A percentile compares a stretch with the other conserved stretches of the same genome.
These are phyloP conservation scores for Leucoptera coffeella DNA, from an alignment of 2,888 invertebrate genomes.

Conservation along the genomic window DNA sequence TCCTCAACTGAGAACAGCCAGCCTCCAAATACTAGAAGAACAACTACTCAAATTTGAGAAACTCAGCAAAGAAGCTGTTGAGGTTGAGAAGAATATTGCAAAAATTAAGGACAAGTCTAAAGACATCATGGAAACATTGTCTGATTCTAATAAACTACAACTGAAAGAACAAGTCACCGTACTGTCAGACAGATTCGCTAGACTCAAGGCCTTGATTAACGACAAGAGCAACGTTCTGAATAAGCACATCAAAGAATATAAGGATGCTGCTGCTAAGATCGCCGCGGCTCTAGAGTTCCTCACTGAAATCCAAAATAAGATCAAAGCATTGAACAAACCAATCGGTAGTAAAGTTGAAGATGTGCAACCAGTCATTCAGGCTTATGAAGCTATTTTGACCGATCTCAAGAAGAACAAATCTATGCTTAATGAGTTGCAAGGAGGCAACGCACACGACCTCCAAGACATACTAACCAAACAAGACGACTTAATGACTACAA, in stretches of 20 bases:
- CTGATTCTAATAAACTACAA: slow-evolving; percentile 78
- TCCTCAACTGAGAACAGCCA: slow-evolving; percentile 72
- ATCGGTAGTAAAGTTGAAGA: slow-evolving; percentile 85
- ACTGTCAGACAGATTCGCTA: slow-evolving; percentile 70
- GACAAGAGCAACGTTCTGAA: slow-evolving; percentile 69
- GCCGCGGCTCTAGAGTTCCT: slow-evolving; percentile 76
- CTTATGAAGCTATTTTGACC: slow-evolving; percentile 71
- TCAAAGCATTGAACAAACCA: slow-evolving; percentile 78
- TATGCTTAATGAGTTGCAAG: slow-evolving; percentile 71
- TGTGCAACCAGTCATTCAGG: slow-evolving; percentile 73
- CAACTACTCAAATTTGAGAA: slow-evolving; percentile 82
- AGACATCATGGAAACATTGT: slow-evolving; percentile 70
- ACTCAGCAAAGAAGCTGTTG: slow-evolving; percentile 66
- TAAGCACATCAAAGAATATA: slow-evolving; percentile 74
- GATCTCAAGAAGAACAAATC: slow-evolving; percentile 73
- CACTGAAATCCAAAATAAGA: slow-evolving; percentile 73
- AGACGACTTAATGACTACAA: slow-evolving; percentile 76
- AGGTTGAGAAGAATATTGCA: slow-evolving; percentile 64
- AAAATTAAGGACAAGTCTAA: slow-evolving; percentile 76
- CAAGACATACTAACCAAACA: slow-evolving; percentile 74
- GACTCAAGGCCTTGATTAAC: slow-evolving; percentile 67
- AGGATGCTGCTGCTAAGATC: slow-evolving; percentile 72
- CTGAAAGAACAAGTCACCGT: slow-evolving; percentile 75
- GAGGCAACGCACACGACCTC: slow-evolving; percentile 70
- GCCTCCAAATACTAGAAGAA: slow-evolving; percentile 77